phyloP scores from a whole-genome alignment of 1,140 invertebrate genomes.

The Brachionus plicatilis region DNA sequence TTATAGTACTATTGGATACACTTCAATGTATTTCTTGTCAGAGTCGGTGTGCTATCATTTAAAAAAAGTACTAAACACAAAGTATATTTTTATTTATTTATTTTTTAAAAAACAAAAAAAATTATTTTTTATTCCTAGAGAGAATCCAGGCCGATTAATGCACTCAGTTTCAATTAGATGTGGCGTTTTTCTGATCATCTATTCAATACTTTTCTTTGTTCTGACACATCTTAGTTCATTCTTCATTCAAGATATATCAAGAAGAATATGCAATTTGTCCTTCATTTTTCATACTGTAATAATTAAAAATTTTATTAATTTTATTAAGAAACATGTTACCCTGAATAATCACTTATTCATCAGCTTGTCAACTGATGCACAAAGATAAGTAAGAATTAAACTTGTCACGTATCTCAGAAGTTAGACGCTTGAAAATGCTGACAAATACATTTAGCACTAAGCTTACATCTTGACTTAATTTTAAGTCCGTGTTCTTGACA shows the following conservation, averaged over 20 bases:
- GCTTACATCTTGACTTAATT: too few species aligned
- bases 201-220: background rate
- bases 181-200: background rate
- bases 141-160: background rate
- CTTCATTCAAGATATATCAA: background rate
- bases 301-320: too few species aligned
- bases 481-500: too few species aligned
- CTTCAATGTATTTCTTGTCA: slow-evolving; percentile 69
- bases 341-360: too few species aligned
- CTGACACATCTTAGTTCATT: background rate
- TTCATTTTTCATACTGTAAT: slow-evolving; percentile 11
- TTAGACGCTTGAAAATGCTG: too few species aligned
- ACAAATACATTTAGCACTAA: too few species aligned
- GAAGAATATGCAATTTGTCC: slow-evolving; percentile 1
- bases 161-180: background rate
- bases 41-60: background rate
- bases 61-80: background rate
- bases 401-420: too few species aligned
- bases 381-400: too few species aligned
- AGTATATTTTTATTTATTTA: background rate
- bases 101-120: background rate
- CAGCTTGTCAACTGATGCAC: too few species aligned
- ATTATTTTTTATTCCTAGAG: background rate
- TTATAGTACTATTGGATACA: slow-evolving; percentile 73
- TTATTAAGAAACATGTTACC: too few species aligned